These are phyloP conservation scores for Drosophila asahinai DNA, from an alignment of 1,140 invertebrate species.

Conservation along the genomic window DNA sequence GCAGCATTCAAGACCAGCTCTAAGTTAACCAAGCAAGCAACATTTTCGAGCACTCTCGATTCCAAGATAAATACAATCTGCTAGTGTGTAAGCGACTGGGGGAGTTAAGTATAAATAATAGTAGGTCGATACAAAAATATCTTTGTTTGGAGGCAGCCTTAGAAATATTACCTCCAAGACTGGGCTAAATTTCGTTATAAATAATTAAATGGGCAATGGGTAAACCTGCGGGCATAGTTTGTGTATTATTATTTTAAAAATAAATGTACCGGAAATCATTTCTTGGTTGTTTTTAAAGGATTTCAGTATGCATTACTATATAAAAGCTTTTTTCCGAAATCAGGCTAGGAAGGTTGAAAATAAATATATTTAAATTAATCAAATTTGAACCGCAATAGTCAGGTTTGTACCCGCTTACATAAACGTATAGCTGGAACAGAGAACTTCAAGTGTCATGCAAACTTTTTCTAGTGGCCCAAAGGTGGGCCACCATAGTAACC, in stretches of 20 bases:
- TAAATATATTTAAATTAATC: not conserved
- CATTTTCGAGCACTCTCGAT: slow-evolving; percentile 4
- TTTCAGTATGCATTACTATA: not conserved
- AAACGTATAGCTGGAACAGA: not conserved
- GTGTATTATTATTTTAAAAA: too few species aligned
- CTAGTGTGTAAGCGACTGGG: not conserved
- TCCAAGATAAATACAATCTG: slow-evolving; percentile 5
- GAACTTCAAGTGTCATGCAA: slow-evolving; percentile 39
- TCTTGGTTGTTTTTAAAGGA: too few species aligned
- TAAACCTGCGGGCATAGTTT: too few species aligned
- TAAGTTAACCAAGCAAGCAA: slow-evolving; percentile 1
- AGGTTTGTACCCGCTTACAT: not conserved
- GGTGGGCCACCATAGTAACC: slow-evolving; percentile 64
- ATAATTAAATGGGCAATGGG: too few species aligned
- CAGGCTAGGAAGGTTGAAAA: too few species aligned
- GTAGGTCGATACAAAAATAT: too few species aligned
- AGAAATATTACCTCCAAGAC: too few species aligned
- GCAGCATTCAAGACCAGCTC: slow-evolving; percentile 13
- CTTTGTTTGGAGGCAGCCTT: too few species aligned
- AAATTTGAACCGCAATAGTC: not conserved
- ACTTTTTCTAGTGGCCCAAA: slow-evolving; percentile 15
- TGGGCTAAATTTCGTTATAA: too few species aligned
- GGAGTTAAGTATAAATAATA: too few species aligned
- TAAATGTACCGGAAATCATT: too few species aligned
- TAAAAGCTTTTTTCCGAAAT: too few species aligned